Conservation (phyloP, 2,113 vertebrate species). For the Xenopus laevis region DNA sequence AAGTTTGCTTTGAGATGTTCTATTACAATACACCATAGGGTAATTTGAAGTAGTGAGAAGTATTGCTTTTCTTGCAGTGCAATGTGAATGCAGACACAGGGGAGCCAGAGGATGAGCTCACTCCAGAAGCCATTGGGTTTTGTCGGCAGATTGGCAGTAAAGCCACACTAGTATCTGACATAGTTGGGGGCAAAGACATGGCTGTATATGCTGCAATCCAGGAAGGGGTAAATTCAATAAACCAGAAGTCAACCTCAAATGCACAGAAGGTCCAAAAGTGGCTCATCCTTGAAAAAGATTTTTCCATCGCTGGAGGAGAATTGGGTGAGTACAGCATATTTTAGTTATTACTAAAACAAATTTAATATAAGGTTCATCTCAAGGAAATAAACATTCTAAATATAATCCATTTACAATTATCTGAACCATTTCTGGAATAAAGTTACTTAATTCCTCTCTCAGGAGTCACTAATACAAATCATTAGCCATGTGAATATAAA, state of each 20-base stretch:
- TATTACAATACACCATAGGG: no score
- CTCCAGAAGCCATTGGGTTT: constrained; percentile 63
- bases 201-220: constrained; percentile 71
- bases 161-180: constrained; percentile 67
- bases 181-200: constrained; percentile 65
- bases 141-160: constrained; percentile 77
- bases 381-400: no score
- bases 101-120: constrained; percentile 70
- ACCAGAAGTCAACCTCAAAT: constrained; percentile 69
- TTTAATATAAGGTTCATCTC: no score
- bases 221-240: constrained; percentile 73
- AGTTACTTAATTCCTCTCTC: no score
- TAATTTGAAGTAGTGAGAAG: not conserved
- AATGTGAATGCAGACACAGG: constrained; percentile 60
- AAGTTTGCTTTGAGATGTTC: no score
- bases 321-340: constrained; percentile 72
- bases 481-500: no score
- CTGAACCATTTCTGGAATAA: no score
- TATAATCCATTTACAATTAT: no score
- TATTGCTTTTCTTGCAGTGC: constrained; percentile 63
- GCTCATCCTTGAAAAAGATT: constrained; percentile 79
- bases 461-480: no score
- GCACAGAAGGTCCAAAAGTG: constrained; percentile 88
- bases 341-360: not conserved
- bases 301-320: constrained; percentile 77